Conservation (phyloP, 1,140 invertebrate genomes). For the Lethrus apterus region DNA sequence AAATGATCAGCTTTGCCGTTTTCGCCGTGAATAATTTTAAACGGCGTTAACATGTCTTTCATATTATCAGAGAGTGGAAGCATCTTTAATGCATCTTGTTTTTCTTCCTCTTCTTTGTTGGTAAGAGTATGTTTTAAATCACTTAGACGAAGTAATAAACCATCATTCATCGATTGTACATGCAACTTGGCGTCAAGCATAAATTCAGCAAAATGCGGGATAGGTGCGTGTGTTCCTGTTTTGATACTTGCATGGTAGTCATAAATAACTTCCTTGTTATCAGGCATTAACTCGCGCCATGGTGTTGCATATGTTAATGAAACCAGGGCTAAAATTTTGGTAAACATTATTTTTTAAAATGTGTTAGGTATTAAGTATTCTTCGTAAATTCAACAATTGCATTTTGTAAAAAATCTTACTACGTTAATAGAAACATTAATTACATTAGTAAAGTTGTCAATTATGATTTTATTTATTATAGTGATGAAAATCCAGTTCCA, state of each 20-base stretch:
- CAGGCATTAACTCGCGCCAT: slow-evolving; percentile 25
- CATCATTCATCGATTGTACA: slow-evolving; percentile 30
- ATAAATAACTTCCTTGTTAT: slow-evolving; percentile 38
- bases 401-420: too few relatives aligned
- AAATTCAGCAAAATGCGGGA: slow-evolving; percentile 37
- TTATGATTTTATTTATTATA: too few relatives aligned
- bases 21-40: slow-evolving; percentile 35
- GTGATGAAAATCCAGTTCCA: too few relatives aligned
- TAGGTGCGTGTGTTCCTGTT: slow-evolving; percentile 36
- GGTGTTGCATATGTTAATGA: too few relatives aligned
- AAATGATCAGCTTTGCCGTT: slow-evolving; percentile 26
- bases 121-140: slow-evolving; percentile 37
- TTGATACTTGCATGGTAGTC: slow-evolving; percentile 38
- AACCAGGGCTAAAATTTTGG: too few relatives aligned
- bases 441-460: too few relatives aligned
- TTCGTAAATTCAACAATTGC: too few relatives aligned
- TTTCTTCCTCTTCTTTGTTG: slow-evolving; percentile 31
- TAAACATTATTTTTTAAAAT: too few relatives aligned
- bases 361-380: too few relatives aligned
- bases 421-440: too few relatives aligned
- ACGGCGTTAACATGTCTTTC: slow-evolving; percentile 31
- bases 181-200: slow-evolving; percentile 35
- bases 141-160: slow-evolving; percentile 30
- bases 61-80: slow-evolving; percentile 23
- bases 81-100: background rate